phyloP scores from a whole-genome alignment of 2,113 vertebrate genomes.

The Pelecanus crispus region DNA sequence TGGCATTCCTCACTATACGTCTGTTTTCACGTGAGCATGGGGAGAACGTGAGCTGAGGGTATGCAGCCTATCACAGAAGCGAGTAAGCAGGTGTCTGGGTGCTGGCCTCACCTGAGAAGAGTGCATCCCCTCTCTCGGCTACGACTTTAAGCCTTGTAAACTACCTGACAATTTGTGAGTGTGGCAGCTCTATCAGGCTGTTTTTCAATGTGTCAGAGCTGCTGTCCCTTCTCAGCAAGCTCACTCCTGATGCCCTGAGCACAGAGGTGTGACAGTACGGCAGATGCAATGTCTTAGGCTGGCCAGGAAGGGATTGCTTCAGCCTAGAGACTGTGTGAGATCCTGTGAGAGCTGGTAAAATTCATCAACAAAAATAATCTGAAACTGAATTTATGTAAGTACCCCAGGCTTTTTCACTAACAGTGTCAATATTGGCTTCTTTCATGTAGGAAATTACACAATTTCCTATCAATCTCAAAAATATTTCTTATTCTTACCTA shows the following conservation, averaged over 20 bases:
- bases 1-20: neutral
- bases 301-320: neutral
- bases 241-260: neutral
- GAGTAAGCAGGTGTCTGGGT: neutral
- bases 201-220: accelerated
- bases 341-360: neutral
- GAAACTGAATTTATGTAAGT: neutral
- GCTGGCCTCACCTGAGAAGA: neutral
- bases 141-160: accelerated
- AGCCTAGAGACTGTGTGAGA: neutral
- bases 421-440: neutral
- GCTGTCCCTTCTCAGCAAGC: neutral
- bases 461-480: neutral
- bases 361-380: neutral
- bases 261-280: neutral
- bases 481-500: neutral
- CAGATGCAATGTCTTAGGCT: neutral
- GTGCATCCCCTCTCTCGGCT: neutral
- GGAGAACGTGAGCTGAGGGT: neutral
- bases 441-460: neutral
- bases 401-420: neutral
- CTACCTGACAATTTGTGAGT: accelerated
- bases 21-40: accelerated
- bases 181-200: neutral
- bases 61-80: neutral